These are phyloP conservation scores for Tiphia femorata DNA, from an alignment of 2,888 invertebrate species.

Conservation along the genomic window DNA sequence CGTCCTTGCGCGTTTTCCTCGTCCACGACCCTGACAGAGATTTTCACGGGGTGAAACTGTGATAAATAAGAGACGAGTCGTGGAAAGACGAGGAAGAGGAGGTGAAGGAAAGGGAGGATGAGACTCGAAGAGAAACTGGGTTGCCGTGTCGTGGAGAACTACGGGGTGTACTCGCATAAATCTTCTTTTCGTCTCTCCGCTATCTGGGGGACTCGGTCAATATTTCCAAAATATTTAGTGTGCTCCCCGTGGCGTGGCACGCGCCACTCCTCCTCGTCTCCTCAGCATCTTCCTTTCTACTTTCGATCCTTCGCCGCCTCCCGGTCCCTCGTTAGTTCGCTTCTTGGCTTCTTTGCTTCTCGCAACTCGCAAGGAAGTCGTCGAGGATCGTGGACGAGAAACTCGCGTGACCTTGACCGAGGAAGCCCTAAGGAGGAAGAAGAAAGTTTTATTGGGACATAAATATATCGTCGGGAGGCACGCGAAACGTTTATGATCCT, in stretches of 20 bases:
- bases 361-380: not conserved
- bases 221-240: slow-evolving; percentile 63
- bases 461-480: slow-evolving; percentile 36
- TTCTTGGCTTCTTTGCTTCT: slow-evolving; percentile 14
- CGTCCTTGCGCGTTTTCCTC: no score
- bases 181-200: slow-evolving; percentile 36
- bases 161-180: slow-evolving; percentile 32
- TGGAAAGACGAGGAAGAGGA: no score
- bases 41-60: no score
- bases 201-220: slow-evolving; percentile 46
- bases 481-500: slow-evolving; percentile 34
- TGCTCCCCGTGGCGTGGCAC: slow-evolving; percentile 47
- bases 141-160: no score
- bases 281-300: slow-evolving; percentile 23
- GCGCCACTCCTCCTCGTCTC: slow-evolving; percentile 34
- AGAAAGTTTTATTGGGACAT: slow-evolving; percentile 51
- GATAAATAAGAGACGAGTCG: no score
- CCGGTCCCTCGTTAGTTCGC: no score
- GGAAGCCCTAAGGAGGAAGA: slow-evolving; percentile 18
- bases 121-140: slow-evolving; percentile 25
- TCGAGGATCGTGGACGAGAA: not conserved
- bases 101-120: not conserved
- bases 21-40: no score
- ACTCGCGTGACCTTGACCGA: slow-evolving; percentile 31
- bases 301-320: slow-evolving; percentile 12